phyloP scores from a whole-genome alignment of 1,140 invertebrate species.

The Plodia interpunctella region DNA sequence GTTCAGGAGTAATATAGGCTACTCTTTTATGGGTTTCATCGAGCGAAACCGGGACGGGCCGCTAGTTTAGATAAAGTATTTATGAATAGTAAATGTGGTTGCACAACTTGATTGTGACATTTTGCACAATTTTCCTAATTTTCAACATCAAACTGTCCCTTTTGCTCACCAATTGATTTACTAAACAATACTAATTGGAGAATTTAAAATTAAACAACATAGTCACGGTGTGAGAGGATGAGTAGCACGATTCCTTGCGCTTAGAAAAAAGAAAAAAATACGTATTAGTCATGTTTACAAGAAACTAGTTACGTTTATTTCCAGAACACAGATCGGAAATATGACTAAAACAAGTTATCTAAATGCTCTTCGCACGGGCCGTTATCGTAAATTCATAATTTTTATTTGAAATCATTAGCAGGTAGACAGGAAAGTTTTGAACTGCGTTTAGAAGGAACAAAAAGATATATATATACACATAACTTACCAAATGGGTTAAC shows the following conservation, averaged over 20 bases:
- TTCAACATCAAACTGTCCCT: background rate
- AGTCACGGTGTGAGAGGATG: background rate
- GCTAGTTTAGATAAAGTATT: too few relatives aligned
- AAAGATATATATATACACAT: background rate
- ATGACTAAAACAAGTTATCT: background rate
- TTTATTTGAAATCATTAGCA: constrained; percentile 6
- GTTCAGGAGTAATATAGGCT: too few relatives aligned
- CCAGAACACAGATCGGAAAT: background rate
- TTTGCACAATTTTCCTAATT: too few relatives aligned
- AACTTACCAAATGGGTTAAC: constrained; percentile 7
- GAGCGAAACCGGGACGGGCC: too few relatives aligned
- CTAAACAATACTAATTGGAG: background rate
- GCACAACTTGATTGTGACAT: background rate
- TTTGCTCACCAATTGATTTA: background rate
- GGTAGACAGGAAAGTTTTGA: constrained; percentile 13
- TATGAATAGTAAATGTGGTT: too few relatives aligned
- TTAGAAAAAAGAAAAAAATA: background rate
- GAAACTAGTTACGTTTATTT: background rate
- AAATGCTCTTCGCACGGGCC: background rate
- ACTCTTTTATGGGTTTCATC: too few relatives aligned
- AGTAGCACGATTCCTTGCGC: background rate
- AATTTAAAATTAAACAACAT: background rate
- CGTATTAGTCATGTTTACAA: background rate
- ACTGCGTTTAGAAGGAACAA: background rate
- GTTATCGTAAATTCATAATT: background rate